phyloP scores from a whole-genome alignment of 2,888 invertebrate species.

The Meliscaeva auricollis region DNA sequence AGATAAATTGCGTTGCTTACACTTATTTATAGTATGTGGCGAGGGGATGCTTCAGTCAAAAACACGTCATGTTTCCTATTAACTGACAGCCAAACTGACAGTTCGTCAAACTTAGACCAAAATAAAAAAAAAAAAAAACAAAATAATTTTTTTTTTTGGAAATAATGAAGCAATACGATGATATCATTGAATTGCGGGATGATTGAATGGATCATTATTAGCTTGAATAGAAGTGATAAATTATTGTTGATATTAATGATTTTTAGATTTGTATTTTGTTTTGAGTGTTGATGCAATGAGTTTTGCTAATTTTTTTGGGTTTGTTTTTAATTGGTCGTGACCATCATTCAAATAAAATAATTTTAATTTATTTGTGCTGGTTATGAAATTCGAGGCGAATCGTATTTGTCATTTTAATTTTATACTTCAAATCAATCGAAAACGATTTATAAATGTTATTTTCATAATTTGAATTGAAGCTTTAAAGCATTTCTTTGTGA shows the following conservation, averaged over 20 bases:
- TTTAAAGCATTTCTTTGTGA: too few species aligned
- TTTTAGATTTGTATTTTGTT: slow-evolving; percentile 6
- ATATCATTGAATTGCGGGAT: slow-evolving; percentile 27
- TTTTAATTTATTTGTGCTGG: too few species aligned
- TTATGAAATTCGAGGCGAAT: too few species aligned
- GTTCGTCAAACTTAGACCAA: slow-evolving; percentile 14
- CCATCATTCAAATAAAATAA: too few species aligned
- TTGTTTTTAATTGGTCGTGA: neutral
- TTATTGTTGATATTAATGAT: slow-evolving; percentile 16
- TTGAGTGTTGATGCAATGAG: neutral
- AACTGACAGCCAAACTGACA: slow-evolving; percentile 9
- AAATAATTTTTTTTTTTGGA: neutral
- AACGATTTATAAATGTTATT: too few species aligned
- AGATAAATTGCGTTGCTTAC: slow-evolving; percentile 8
- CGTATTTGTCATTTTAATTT: too few species aligned
- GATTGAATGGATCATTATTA: slow-evolving; percentile 21
- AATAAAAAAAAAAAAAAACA: neutral
- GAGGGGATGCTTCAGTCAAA: slow-evolving; percentile 1
- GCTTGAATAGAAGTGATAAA: slow-evolving; percentile 12
- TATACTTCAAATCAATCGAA: too few species aligned
- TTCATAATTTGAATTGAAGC: too few species aligned
- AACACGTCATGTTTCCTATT: neutral
- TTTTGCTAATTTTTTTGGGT: neutral
- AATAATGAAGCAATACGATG: slow-evolving; percentile 21
- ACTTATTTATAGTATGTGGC: neutral